Evolutionary conservation across 1,140 invertebrate species (phyloP).

Genomic region (Euwallacea fornicatus): DNA sequence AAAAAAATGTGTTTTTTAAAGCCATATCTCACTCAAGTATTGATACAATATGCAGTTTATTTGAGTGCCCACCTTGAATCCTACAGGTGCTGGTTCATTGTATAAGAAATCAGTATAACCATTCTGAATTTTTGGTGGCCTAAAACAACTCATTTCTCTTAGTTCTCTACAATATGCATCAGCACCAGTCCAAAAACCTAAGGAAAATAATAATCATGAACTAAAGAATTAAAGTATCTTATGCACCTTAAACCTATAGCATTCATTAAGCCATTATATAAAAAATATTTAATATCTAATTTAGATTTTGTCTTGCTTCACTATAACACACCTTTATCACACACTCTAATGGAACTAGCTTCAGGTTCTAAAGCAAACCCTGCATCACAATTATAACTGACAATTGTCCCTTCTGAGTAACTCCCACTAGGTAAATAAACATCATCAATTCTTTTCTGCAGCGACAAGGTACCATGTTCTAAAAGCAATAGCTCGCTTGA

Average conservation of each 20-base stretch:
- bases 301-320: too few species aligned
- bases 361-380: conserved; percentile 46
- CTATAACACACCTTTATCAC: conserved; percentile 46
- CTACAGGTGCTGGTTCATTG: background rate
- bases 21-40: background rate
- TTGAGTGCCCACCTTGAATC: background rate
- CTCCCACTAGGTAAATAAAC: conserved; percentile 31
- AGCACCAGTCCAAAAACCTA: background rate
- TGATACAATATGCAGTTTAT: too few species aligned
- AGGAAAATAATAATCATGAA: background rate
- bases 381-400: conserved; percentile 47
- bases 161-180: background rate
- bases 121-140: background rate
- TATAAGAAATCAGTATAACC: background rate
- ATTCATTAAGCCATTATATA: background rate
- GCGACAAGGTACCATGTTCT: conserved; percentile 39
- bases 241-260: too few species aligned
- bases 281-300: background rate
- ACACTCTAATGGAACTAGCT: conserved; percentile 47
- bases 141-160: background rate
- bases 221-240: background rate
- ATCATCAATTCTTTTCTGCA: conserved; percentile 36
- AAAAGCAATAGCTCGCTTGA: conserved; percentile 1
- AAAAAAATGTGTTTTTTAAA: background rate
- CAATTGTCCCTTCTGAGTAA: conserved; percentile 48